phyloP scores from a whole-genome alignment of 2,113 vertebrate species.

The Trematocara stigmaticum region DNA sequence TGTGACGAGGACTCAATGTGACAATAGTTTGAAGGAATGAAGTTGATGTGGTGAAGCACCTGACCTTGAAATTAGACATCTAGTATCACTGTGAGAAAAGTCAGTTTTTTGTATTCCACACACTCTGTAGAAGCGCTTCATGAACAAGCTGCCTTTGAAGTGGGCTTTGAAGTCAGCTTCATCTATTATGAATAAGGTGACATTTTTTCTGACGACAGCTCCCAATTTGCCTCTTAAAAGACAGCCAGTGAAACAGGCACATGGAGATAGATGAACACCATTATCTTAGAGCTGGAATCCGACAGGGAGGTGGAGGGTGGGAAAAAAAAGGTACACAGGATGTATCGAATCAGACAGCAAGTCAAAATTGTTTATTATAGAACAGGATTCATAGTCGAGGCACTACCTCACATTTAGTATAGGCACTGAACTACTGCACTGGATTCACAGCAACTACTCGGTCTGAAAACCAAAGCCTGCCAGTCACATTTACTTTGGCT shows the following conservation, averaged over 20 bases:
- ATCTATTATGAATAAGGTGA: slow-evolving; percentile 52
- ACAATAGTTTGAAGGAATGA: not conserved
- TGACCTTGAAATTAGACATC: not conserved
- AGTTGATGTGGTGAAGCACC: not conserved
- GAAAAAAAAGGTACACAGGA: slow-evolving; percentile 2
- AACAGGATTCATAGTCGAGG: slow-evolving; percentile 73
- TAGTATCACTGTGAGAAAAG: not conserved
- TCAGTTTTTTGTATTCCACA: not conserved
- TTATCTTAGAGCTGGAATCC: not conserved
- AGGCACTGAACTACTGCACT: slow-evolving; percentile 80
- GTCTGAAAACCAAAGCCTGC: slow-evolving; percentile 41
- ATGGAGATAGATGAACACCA: not conserved
- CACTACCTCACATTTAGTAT: slow-evolving; percentile 77
- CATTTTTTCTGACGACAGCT: slow-evolving; percentile 20
- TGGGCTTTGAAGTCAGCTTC: slow-evolving; percentile 41
- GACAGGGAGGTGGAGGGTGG: not conserved
- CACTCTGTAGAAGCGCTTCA: not conserved
- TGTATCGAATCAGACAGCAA: slow-evolving; percentile 55
- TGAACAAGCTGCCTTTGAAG: slow-evolving; percentile 14
- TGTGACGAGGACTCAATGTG: not conserved
- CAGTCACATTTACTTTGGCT: not conserved
- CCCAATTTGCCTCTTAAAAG: slow-evolving; percentile 1
- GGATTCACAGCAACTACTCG: slow-evolving; percentile 59
- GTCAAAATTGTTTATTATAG: slow-evolving; percentile 76
- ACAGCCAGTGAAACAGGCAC: not conserved